Evolutionary conservation across 2,888 invertebrate species (phyloP), one percentile per base, ranked within the genome.

Genomic region (Priocnemis perturbator): DNA sequence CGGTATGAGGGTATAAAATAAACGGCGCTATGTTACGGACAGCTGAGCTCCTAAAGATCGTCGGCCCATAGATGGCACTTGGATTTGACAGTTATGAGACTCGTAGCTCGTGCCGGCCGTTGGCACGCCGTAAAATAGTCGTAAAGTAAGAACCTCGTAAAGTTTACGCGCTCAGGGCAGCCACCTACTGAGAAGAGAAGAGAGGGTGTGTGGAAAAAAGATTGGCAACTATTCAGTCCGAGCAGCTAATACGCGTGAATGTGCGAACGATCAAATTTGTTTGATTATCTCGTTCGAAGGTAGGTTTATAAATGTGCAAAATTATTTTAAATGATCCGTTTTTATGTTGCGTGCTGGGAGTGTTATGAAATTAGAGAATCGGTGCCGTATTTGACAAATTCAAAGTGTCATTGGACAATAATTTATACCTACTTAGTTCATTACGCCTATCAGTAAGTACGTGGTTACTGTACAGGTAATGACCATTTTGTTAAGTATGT

Each of bases 31-130:
- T 77, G 76, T 76, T 78, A 79, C 74, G 75, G 77, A 74, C 81
- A 81, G 81, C 79, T 82, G 76, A 74, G 69, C 77, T 77, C 77
- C 75, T 74, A 81, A 76, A 85, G 83, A 83, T 78, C 73, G 77
- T 79, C 72, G 82, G 81, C 78, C 81, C 83, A 80, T 86, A 85
- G 87, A 87, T 81, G 86, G 83, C 81, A 82, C 85, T 86, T 81
- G 81, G 80, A 83, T 85, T 85, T 86, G 86, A 88, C 85, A 86
- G 81, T 88, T 88, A 88, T 86, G 86, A 86, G 86, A 82, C 81
- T 75, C 81, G 81, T 70, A 79, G 81, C 87, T 86, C 87, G 87
- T 86, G 85, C 84, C 85, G 77, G 82, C 80, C 82, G 83, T 85
- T 85, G 79, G 82, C 85, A 83, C 84, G 83, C 82, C 86, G 83